Conservation (phyloP, 2,113 vertebrate species). For the Pandion haliaetus region DNA sequence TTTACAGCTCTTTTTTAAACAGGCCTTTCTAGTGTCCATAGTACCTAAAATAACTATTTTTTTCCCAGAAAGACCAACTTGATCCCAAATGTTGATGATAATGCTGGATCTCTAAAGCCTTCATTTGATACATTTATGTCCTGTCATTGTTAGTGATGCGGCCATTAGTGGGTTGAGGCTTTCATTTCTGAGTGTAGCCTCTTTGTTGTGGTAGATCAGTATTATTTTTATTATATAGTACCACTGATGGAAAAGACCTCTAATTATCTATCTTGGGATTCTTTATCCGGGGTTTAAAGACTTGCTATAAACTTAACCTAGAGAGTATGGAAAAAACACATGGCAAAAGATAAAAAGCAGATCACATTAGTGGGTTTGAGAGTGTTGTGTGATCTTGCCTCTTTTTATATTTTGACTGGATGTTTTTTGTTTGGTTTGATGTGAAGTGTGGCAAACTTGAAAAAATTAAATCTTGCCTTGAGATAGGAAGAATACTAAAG, state of each 20-base stretch:
- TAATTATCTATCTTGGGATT: background rate
- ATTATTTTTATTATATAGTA: background rate
- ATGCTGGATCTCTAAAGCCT: background rate
- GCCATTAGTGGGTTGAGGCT: background rate
- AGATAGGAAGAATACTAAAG: background rate
- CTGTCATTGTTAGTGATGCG: background rate
- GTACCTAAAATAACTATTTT: background rate
- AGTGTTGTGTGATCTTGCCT: background rate
- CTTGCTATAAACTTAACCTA: background rate
- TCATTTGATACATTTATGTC: background rate
- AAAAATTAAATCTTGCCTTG: background rate
- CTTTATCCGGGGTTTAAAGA: background rate
- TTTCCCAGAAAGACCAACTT: background rate
- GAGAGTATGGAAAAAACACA: background rate
- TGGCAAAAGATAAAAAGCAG: background rate
- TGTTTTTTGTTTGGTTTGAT: background rate
- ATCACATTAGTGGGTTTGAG: background rate
- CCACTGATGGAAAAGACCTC: background rate
- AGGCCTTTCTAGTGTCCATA: background rate
- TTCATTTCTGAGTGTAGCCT: background rate
- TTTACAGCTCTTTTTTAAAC: background rate
- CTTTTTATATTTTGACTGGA: background rate
- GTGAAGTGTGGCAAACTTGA: background rate
- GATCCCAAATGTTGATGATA: background rate
- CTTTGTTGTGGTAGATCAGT: background rate